phyloP scores from a whole-genome alignment of 2,797 vertebrate species.

The Falco concolor region DNA sequence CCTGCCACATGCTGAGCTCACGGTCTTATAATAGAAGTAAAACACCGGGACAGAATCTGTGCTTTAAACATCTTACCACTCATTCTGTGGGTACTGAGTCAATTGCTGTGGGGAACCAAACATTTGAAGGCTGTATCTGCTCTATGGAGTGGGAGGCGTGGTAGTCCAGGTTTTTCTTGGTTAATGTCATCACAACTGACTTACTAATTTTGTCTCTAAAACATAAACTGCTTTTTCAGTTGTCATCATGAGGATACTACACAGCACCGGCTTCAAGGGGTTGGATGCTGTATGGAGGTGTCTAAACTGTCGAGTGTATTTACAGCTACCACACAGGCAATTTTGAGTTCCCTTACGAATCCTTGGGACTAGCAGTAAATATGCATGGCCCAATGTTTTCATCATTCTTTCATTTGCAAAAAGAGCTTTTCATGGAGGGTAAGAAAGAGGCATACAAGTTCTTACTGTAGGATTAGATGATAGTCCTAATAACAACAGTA shows the following conservation, averaged over 20 bases:
- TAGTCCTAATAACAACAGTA: neutral
- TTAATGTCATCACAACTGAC: neutral
- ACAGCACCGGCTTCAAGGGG: neutral
- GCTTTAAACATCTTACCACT: neutral
- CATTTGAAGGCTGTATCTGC: neutral
- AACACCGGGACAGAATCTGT: neutral
- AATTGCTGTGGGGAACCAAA: neutral
- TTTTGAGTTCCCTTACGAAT: neutral
- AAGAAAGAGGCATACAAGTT: neutral
- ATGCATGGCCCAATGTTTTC: neutral
- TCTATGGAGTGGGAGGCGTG: neutral
- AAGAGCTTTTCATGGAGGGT: neutral
- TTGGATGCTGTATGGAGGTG: neutral
- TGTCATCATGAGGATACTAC: neutral
- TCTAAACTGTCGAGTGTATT: neutral
- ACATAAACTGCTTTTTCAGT: neutral
- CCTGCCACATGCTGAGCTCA: neutral
- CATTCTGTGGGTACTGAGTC: neutral
- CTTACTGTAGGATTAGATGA: neutral
- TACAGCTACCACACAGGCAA: neutral
- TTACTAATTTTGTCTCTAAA: neutral
- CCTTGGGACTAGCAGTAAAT: neutral
- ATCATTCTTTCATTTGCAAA: neutral
- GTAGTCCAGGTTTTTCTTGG: neutral
- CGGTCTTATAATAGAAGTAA: neutral